Evolutionary conservation across 1,140 invertebrate species (phyloP).

Genomic region (Mizuhopecten yessoensis): DNA sequence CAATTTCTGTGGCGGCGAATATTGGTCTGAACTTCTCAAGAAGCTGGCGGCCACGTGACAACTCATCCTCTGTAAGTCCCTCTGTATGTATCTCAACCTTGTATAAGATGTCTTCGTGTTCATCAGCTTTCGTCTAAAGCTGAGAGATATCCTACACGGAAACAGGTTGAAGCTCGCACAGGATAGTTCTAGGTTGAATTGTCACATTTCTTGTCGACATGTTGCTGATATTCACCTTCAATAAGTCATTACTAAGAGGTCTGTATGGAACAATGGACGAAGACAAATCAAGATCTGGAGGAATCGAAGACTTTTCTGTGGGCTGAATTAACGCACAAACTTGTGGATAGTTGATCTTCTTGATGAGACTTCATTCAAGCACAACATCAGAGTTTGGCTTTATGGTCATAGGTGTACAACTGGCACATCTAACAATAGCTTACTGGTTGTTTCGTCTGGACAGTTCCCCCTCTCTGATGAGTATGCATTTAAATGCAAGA

Average conservation of each 20-base stretch:
- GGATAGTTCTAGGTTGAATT: conserved; percentile 42
- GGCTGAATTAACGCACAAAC: not conserved
- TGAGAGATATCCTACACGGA: not conserved
- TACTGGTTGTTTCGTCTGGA: not conserved
- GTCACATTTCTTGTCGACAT: conserved; percentile 60
- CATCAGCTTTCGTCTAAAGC: not conserved
- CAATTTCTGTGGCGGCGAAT: conserved; percentile 50
- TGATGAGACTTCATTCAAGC: not conserved
- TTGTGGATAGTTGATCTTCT: not conserved
- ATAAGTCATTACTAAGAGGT: not conserved
- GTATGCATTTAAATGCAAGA: not conserved
- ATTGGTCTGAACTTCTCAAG: not conserved
- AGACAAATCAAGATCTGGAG: too few relatives aligned
- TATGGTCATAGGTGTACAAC: not conserved
- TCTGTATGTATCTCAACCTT: conserved; percentile 37
- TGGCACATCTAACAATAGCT: conserved; percentile 15
- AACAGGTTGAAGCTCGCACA: conserved; percentile 50
- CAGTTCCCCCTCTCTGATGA: conserved; percentile 40
- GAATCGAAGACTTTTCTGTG: not conserved
- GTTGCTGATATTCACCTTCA: not conserved
- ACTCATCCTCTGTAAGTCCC: not conserved
- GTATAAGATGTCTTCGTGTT: not conserved
- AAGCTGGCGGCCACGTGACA: not conserved
- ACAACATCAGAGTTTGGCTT: conserved; percentile 4
- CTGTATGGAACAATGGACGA: too few relatives aligned